Evolutionary conservation across 2,797 vertebrate genomes (phyloP).

Genomic region (Gallinago solitaria): DNA sequence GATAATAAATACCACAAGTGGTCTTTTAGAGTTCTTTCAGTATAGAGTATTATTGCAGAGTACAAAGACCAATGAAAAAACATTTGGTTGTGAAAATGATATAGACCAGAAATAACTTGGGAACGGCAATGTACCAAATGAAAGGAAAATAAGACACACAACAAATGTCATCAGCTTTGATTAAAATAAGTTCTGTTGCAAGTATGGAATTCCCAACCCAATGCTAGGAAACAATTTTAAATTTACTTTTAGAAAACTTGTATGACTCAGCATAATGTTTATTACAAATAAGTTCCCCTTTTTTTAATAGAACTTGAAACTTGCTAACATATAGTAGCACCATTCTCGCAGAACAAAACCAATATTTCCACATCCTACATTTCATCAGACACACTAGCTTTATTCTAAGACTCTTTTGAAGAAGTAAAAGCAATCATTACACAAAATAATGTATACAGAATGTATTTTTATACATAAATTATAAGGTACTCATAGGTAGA

Average conservation of each 20-base stretch:
- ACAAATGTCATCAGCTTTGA: neutral
- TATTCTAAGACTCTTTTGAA: slow-evolving; percentile 11
- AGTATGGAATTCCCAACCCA: slow-evolving; percentile 47
- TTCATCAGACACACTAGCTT: slow-evolving; percentile 34
- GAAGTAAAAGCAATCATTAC: neutral
- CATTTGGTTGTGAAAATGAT: neutral
- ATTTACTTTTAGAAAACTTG: slow-evolving; percentile 27
- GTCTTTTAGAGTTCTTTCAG: neutral
- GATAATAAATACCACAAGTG: neutral
- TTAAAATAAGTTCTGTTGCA: slow-evolving; percentile 54
- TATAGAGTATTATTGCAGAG: neutral
- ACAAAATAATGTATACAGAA: neutral
- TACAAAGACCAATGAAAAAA: neutral
- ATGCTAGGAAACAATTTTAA: slow-evolving; percentile 23
- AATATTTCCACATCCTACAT: slow-evolving; percentile 48
- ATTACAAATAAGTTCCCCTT: slow-evolving; percentile 72
- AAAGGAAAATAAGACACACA: neutral
- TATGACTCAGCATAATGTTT: slow-evolving; percentile 68
- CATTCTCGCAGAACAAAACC: slow-evolving; percentile 36
- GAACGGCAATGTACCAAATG: neutral
- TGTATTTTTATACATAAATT: neutral
- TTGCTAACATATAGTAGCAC: slow-evolving; percentile 41
- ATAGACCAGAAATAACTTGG: neutral
- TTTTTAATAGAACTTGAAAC: slow-evolving; percentile 72
- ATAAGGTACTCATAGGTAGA: neutral